Evolutionary conservation across 1,140 invertebrate genomes (phyloP), one percentile per base, ranked within the genome.

Genomic region (Penaeus vannamei): DNA sequence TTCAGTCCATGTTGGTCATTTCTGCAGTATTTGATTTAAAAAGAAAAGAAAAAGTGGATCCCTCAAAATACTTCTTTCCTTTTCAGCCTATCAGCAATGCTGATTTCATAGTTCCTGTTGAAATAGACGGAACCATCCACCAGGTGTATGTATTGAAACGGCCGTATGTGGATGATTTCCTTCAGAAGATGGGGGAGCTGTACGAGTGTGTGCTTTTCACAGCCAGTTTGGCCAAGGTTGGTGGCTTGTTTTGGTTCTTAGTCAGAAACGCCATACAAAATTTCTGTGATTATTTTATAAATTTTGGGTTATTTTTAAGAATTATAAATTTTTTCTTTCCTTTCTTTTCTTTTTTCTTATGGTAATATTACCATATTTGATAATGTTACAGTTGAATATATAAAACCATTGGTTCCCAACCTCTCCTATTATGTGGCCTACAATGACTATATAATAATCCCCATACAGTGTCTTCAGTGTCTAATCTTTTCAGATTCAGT

Each of bases 201-300:
- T 99, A 99, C 94, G 99, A 99, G 94, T 99, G 99, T 95, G 97
- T 99, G 92, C 95, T 99, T 87, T 99, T 99, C 94, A 99, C 99
- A 91, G 99, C 99, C 89, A 99, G 98, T 94, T 95, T 99, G 93
- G 98, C 98, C 79, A 99, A 99, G 94, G 96, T 97, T 93, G 92
- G 93, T 92, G 23, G 32, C 29, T 23, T 46, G 22, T 61, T 26
- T 0, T 3, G 22, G 12, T 36, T 59, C 32, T 53, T 42, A 23
- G 14, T 53, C 17, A 19, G 19, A 59, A 46, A 22, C 12, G 53
- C 7, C 17, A 20, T 59, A n/a, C n/a, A 81, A 22, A 19, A 53
- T 46, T 59, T 19, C 36, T 26, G 1, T 32, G 5, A 29, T 10
- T 22, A 80, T 17, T 14, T 80, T 4, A 20, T 36, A 22, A 19